Conservation (phyloP, 2,113 vertebrate genomes). For the Hypocryptadius cinnamomeus region DNA sequence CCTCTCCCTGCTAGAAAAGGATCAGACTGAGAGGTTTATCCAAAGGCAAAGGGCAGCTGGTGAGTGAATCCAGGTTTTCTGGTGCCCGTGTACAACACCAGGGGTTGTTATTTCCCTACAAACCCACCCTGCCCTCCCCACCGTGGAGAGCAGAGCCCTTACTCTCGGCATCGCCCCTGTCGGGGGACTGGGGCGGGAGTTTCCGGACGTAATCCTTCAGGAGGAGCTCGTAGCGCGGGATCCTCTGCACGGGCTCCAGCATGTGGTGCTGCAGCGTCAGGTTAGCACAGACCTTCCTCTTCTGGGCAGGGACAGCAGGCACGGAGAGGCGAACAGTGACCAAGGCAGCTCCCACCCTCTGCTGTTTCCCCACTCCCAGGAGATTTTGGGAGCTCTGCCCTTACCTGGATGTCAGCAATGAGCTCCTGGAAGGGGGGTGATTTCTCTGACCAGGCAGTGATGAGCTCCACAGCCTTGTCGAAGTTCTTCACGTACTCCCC, state of each 20-base stretch:
- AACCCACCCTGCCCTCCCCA: background rate
- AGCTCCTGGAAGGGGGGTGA: slow-evolving; percentile 76
- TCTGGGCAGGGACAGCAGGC: slow-evolving; percentile 41
- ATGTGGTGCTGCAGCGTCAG: slow-evolving; percentile 79
- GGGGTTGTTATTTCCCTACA: background rate
- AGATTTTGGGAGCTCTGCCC: background rate
- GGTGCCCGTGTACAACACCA: too few species aligned
- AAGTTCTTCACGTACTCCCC: slow-evolving; percentile 83
- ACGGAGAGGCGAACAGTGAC: background rate
- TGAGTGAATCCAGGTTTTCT: background rate
- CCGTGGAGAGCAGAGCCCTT: background rate
- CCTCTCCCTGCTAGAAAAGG: background rate
- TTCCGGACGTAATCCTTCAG: slow-evolving; percentile 84
- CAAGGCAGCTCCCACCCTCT: background rate
- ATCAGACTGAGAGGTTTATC: background rate
- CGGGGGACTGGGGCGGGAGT: slow-evolving; percentile 69
- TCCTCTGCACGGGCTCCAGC: slow-evolving; percentile 87
- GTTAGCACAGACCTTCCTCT: slow-evolving; percentile 71
- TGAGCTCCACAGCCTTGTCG: slow-evolving; percentile 75
- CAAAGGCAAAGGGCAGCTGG: background rate
- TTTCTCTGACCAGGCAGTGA: slow-evolving; percentile 80
- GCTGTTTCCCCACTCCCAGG: background rate
- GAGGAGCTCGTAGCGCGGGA: slow-evolving; percentile 87
- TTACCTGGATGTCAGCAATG: slow-evolving; percentile 79
- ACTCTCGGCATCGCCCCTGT: slow-evolving; percentile 76